Conservation (phyloP, 92 coral and sea anemone genomes). For the Plumapathes pennacea region DNA sequence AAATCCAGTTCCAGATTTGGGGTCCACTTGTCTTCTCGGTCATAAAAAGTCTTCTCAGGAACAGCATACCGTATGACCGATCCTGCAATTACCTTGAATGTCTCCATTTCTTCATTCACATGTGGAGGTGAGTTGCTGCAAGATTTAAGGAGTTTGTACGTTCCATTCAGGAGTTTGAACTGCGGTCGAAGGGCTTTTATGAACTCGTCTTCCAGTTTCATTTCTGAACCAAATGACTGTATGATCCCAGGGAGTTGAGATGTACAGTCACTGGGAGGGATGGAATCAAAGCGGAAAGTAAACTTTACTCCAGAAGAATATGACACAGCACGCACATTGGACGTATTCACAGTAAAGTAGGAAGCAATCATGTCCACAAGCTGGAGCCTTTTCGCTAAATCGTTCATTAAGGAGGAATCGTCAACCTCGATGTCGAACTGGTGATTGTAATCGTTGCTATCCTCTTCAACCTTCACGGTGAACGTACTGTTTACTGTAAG, state of each 20-base stretch:
- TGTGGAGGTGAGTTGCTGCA: slow-evolving; percentile 53
- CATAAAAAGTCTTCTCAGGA: slow-evolving; percentile 66
- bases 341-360: slow-evolving; percentile 49
- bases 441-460: slow-evolving; percentile 44
- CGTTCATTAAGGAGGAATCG: slow-evolving; percentile 24
- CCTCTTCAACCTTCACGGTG: slow-evolving; percentile 44
- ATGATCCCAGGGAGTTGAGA: too few species aligned
- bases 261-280: too few species aligned
- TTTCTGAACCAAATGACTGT: too few species aligned
- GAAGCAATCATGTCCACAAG: slow-evolving; percentile 54
- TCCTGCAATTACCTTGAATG: slow-evolving; percentile 53
- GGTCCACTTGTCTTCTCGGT: slow-evolving; percentile 78
- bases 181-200: slow-evolving; percentile 42
- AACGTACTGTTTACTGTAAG: slow-evolving; percentile 34
- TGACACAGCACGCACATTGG: slow-evolving; percentile 45
- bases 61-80: slow-evolving; percentile 55
- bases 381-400: slow-evolving; percentile 37
- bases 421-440: slow-evolving; percentile 45
- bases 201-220: slow-evolving; percentile 39
- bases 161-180: slow-evolving; percentile 54
- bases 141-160: slow-evolving; percentile 32
- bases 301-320: slow-evolving; percentile 23
- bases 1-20: slow-evolving; percentile 66
- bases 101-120: slow-evolving; percentile 41
- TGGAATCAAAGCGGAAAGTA: slow-evolving; percentile 53